Percentiles rank a stretch among this genome's conserved stretches.
These are phyloP conservation scores for Ephydatia muelleri DNA, from an alignment of 37 sponge, comb jelly and placozoan species.

Conservation along the genomic window DNA sequence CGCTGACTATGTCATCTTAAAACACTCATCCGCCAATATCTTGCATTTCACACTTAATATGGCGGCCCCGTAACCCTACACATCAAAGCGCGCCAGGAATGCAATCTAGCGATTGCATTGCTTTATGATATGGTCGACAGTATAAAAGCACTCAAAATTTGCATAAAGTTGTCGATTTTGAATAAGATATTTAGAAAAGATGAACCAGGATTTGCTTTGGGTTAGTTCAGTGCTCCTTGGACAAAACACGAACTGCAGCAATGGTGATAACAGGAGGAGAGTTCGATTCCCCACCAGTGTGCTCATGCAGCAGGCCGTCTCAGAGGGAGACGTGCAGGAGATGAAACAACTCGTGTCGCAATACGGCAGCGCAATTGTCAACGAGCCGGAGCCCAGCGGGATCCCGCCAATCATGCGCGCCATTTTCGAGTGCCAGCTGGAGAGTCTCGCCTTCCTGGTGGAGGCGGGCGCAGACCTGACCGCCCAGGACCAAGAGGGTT, in stretches of 20 bases:
- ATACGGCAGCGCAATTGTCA: conserved; percentile 26
- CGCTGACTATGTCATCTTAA: too few species aligned
- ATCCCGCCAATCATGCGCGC: conserved; percentile 44
- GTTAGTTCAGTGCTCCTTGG: too few species aligned
- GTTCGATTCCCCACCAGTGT: conserved; percentile 35
- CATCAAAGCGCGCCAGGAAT: too few species aligned
- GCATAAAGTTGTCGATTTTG: too few species aligned
- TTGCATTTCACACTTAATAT: too few species aligned
- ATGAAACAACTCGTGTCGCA: conserved; percentile 16
- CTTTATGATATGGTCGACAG: too few species aligned
- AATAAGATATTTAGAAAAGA: too few species aligned
- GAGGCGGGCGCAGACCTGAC: conserved; percentile 43
- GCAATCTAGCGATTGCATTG: too few species aligned
- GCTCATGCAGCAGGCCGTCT: conserved; percentile 38
- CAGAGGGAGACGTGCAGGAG: conserved; percentile 48
- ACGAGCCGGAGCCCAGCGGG: conserved; percentile 32
- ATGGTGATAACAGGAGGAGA: not conserved
- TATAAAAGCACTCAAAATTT: too few species aligned
- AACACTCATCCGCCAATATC: too few species aligned
- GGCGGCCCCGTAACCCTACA: too few species aligned
- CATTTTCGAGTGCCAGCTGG: conserved; percentile 40
- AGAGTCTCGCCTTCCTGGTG: conserved; percentile 24
- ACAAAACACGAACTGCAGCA: not conserved
- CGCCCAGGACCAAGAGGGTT: conserved; percentile 26
- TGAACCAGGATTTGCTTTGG: too few species aligned